Percentiles rank a stretch among this genome's conserved stretches.
Evolutionary conservation across 2,797 vertebrate species (phyloP).

Genomic region (Carcharodon carcharias): DNA sequence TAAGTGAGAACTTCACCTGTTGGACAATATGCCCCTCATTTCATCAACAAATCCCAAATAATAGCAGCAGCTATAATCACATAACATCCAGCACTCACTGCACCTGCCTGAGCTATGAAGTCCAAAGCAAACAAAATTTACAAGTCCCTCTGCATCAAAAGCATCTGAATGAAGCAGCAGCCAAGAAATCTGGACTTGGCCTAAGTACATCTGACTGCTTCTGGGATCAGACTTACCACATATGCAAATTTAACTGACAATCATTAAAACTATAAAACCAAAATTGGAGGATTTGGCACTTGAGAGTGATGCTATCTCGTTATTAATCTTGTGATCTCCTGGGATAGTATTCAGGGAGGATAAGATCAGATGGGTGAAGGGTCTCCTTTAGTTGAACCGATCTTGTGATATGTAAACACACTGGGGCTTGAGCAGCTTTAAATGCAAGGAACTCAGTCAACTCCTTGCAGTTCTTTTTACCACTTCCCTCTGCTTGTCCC

Average conservation of each 20-base stretch:
- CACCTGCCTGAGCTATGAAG: neutral
- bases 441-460: constrained; percentile 49
- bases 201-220: neutral
- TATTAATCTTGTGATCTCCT: neutral
- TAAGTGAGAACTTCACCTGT: neutral
- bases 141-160: neutral
- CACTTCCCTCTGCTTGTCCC: constrained; percentile 68
- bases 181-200: neutral
- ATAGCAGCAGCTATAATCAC: neutral
- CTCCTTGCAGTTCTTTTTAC: constrained; percentile 69
- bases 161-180: neutral
- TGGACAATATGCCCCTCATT: neutral
- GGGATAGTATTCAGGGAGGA: neutral
- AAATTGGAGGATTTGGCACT: neutral
- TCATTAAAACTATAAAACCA: neutral
- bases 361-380: neutral
- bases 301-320: neutral
- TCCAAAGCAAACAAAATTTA: neutral
- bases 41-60: neutral
- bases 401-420: neutral
- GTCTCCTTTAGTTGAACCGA: neutral
- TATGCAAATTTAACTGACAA: neutral
- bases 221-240: neutral
- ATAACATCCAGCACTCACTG: neutral
- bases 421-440: neutral